Percentiles rank a stretch among this genome's conserved stretches.
Evolutionary conservation across 1,140 invertebrate genomes (phyloP).

Genomic region (Drosophila kikkawai): DNA sequence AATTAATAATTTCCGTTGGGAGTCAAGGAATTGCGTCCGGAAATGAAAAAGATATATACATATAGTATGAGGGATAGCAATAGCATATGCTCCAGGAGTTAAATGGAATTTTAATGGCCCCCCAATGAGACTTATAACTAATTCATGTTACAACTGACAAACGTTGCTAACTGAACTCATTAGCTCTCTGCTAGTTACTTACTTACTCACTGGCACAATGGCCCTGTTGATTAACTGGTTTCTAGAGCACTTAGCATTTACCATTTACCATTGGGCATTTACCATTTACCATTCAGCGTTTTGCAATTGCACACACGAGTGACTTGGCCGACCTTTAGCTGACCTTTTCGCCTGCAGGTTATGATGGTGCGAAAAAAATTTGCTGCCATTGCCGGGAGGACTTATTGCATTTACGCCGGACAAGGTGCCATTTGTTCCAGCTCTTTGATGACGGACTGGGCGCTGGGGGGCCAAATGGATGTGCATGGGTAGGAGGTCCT

Average conservation of each 20-base stretch:
- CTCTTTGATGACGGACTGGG: conserved; percentile 7
- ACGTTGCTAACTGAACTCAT: conserved; percentile 6
- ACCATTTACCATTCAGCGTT: conserved; percentile 10
- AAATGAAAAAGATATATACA: conserved; percentile 28
- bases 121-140: conserved; percentile 4
- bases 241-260: conserved; percentile 10
- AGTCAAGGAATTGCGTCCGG: conserved; percentile 29
- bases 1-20: conserved; percentile 76
- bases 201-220: conserved; percentile 20
- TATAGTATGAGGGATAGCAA: neutral
- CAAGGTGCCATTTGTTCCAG: conserved; percentile 20
- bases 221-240: conserved; percentile 16
- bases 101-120: conserved; percentile 20
- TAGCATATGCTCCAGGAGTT: neutral
- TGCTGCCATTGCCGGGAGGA: conserved; percentile 16
- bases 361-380: conserved; percentile 20
- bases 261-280: neutral
- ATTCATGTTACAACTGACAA: conserved; percentile 8
- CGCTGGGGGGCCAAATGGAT: neutral
- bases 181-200: conserved; percentile 8
- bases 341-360: conserved; percentile 22
- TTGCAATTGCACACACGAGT: conserved; percentile 24
- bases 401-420: conserved; percentile 20
- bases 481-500: neutral
- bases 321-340: conserved; percentile 4